Evolutionary conservation across 2,888 invertebrate genomes (phyloP), one percentile per base, ranked within the genome.

Genomic region (Plagodis pulveraria): DNA sequence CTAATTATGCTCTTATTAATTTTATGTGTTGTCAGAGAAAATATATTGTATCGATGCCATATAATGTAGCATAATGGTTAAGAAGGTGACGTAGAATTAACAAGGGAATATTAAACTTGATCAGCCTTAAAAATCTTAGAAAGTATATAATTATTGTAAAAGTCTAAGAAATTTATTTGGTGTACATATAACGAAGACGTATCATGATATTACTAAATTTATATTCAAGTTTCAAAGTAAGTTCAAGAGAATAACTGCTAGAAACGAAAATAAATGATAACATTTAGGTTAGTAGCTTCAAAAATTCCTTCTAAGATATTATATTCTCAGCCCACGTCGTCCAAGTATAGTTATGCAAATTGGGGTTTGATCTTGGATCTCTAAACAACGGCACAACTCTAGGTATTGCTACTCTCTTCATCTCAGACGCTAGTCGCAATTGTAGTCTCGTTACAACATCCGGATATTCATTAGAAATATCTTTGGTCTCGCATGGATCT

Each of bases 401-500:
- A 22, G 83, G 81, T 67, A 83, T 75, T 22, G 43, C 43, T n/a
- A 65, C 69, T 61, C 80, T 82, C 6, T 69, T 69, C 44, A 72
- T 62, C 69, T 90, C 88, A 6, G 44, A 58, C 56, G 74, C 58
- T 58, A 90, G 65, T 10, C 71, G 67, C 5, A 41, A 34, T 8
- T 67, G 62, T 69, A 91, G 65, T 22, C 56, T 72, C 5, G 67
- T 48, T 5, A 79, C 79, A n/a, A 89, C 62, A 35, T 83, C 78
- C 7, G 81, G 80, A 63, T 81, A 62, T 0, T 32, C 50, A 0
- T 53, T 57, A 9, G 86, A 83, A 62, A 90, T 65, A 51, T 91
- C 85, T 57, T 58, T 72, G 6, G 61, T 75, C 71, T 91, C 91
- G 62, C 91, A 91, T 0, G 89, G 89, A 71, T 91, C 91, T 34